Evolutionary conservation across 64 coral and sea anemone genomes (phyloP), one percentile per base, ranked within the genome.

Genomic region (Pocillopora verrucosa): DNA sequence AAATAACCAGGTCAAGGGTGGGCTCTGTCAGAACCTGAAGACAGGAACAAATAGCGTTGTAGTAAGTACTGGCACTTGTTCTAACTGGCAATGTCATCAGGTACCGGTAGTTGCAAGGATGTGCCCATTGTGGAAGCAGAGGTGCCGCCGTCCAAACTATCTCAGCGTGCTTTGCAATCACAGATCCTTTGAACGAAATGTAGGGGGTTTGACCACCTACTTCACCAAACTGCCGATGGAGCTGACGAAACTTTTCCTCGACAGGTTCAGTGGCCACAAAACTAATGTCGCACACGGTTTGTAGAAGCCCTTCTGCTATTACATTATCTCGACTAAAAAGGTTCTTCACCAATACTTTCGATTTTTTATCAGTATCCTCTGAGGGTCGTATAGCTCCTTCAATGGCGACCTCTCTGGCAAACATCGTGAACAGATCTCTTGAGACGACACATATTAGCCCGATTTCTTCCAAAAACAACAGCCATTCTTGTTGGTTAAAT

Each of bases 161-260:
- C 6, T 37, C 16, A 15, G 57, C 10, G 10, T 93, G 72, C 11
- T 65, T 22, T 17, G 16, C 57, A 0, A 93, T 5, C 24, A 84
- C 13, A 15, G 92, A 89, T 15, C 87, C 92, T 69, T 36, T 93
- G 79, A 93, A 93, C n/a, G 87, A 34, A 30, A 93, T 62, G 10
- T 77, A 93, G 22, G 92, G 70, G 58, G 58, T 34, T 2, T 59
- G 38, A 13, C 73, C 73, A 9, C 74, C 41, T 93, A 77, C 7
- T 75, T 74, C 56, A 65, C 78, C 38, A 88, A 64, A 74, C 75
- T 82, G 38, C 36, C 17, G 86, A 60, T 83, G 25, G 80, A 64
- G 16, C 38, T 75, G 34, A 34, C 34, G 72, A 79, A 93, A 16
- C 60, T 73, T 41, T 82, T 65, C 20, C 72, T 4, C 36, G 30